phyloP scores from a whole-genome alignment of 2,888 invertebrate genomes.

The Eledone cirrhosa region DNA sequence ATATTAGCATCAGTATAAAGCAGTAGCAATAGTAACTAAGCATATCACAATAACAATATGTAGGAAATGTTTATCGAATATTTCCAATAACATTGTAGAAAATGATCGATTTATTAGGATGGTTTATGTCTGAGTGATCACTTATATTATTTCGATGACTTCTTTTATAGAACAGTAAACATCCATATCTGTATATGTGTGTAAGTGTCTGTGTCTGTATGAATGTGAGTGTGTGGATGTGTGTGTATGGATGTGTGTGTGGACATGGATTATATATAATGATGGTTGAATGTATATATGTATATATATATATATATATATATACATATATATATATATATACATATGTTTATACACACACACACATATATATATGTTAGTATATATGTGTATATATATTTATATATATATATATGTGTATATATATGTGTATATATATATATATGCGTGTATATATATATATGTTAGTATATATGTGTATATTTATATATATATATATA shows the following conservation, averaged over 20 bases:
- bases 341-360: neutral
- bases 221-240: neutral
- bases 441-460: neutral
- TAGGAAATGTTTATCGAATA: too few relatives aligned
- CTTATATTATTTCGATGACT: too few relatives aligned
- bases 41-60: too few relatives aligned
- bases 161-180: too few relatives aligned
- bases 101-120: too few relatives aligned
- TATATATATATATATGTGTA: neutral
- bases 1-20: too few relatives aligned
- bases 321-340: neutral
- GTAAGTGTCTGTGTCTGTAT: neutral
- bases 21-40: too few relatives aligned
- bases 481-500: neutral
- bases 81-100: too few relatives aligned
- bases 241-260: neutral
- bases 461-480: too few relatives aligned
- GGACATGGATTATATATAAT: neutral
- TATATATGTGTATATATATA: neutral
- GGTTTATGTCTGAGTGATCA: too few relatives aligned
- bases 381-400: too few relatives aligned
- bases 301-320: neutral
- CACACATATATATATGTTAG: too few relatives aligned
- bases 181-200: neutral
- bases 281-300: neutral